These are phyloP conservation scores for Cryptus armator DNA, from an alignment of 2,888 invertebrate genomes.

Conservation along the genomic window DNA sequence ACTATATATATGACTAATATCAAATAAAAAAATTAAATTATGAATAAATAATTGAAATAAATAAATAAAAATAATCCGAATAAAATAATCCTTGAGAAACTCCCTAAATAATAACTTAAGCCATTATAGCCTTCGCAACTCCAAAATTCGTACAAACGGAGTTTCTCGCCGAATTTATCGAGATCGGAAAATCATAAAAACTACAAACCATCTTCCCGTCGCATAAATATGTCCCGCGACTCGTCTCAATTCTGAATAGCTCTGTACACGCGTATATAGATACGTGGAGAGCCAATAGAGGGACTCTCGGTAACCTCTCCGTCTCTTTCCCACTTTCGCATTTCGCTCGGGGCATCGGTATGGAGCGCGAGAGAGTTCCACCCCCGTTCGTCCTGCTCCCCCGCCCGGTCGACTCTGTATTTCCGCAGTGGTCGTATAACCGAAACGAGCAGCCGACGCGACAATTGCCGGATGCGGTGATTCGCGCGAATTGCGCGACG, in stretches of 20 bases:
- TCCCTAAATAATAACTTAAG: too few relatives aligned
- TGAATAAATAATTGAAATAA: too few relatives aligned
- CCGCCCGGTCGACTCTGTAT: slow-evolving; percentile 52
- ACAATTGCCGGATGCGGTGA: slow-evolving; percentile 79
- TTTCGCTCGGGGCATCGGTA: slow-evolving; percentile 41
- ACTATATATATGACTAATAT: too few relatives aligned
- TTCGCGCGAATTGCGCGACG: slow-evolving; percentile 79
- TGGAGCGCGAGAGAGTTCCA: not conserved
- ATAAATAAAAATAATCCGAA: too few relatives aligned
- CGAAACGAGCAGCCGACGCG: slow-evolving; percentile 71
- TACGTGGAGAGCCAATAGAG: slow-evolving; percentile 65
- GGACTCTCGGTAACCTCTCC: slow-evolving; percentile 45
- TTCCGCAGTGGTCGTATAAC: slow-evolving; percentile 67
- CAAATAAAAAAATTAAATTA: too few relatives aligned
- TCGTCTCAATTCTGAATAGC: slow-evolving; percentile 47
- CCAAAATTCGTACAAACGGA: too few relatives aligned
- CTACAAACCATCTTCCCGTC: not conserved
- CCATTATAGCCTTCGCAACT: too few relatives aligned
- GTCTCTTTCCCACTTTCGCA: slow-evolving; percentile 52
- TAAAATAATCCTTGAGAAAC: too few relatives aligned
- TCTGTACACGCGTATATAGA: slow-evolving; percentile 52
- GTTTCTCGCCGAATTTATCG: too few relatives aligned
- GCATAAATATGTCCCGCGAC: not conserved
- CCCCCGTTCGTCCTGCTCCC: slow-evolving; percentile 21
- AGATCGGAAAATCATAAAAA: not conserved